A percentile compares a stretch with the other conserved stretches of the same genome.
Conservation (phyloP, 2,797 vertebrate genomes). For the Sebastolobus alascanus region DNA sequence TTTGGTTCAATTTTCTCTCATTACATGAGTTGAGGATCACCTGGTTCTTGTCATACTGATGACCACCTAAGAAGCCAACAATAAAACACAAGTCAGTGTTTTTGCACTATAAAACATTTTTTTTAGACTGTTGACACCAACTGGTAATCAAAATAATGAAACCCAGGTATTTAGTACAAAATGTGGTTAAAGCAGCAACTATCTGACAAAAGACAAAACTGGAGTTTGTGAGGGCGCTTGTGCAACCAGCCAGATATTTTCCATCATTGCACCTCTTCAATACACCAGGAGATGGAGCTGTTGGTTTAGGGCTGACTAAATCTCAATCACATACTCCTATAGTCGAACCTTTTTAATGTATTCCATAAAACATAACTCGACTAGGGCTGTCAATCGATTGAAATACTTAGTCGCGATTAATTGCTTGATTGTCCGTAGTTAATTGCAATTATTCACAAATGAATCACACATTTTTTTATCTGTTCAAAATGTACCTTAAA, state of each 20-base stretch:
- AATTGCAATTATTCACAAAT: too few relatives aligned
- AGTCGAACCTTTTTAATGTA: neutral
- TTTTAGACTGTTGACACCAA: neutral
- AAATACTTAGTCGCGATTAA: too few relatives aligned
- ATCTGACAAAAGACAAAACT: neutral
- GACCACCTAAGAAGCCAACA: slow-evolving; percentile 85
- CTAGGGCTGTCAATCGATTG: too few relatives aligned
- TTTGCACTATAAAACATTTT: neutral
- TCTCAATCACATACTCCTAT: neutral
- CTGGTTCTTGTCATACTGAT: slow-evolving; percentile 92
- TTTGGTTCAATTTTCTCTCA: slow-evolving; percentile 87
- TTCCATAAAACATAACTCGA: neutral
- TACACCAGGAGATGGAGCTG: slow-evolving; percentile 49
- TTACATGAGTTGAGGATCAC: slow-evolving; percentile 89
- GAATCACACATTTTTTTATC: too few relatives aligned
- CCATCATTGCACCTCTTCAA: slow-evolving; percentile 6
- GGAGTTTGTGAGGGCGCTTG: neutral
- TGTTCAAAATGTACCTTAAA: too few relatives aligned
- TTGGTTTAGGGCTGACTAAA: neutral
- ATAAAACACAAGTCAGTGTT: neutral
- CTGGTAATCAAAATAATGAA: neutral
- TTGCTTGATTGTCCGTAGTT: too few relatives aligned
- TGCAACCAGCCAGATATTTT: neutral
- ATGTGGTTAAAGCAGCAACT: neutral
- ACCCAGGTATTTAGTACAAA: neutral